Conservation (phyloP, 53 echinoderm and acorn worm species). For the Actinopyga echinites region DNA sequence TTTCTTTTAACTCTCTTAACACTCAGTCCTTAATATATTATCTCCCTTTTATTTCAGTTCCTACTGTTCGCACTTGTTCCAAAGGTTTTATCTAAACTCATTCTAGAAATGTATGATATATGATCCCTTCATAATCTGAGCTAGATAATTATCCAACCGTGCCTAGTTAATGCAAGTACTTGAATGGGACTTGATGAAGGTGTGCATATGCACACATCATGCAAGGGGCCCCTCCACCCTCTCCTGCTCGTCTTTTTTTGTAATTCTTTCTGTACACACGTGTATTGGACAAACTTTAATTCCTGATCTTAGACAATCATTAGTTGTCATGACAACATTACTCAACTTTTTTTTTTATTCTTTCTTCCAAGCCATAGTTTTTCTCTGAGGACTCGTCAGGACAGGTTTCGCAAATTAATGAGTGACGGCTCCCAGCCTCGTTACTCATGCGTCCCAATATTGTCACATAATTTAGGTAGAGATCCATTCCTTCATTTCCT, state of each 20-base stretch:
- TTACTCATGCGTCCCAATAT: constrained; percentile 44
- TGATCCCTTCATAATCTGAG: constrained; percentile 44
- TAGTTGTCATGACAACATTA: constrained; percentile 41
- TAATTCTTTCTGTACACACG: constrained; percentile 22
- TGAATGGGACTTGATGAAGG: constrained; percentile 29
- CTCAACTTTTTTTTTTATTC: constrained; percentile 8
- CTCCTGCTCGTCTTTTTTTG: constrained; percentile 8
- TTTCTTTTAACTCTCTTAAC: constrained; percentile 20
- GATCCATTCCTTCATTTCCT: constrained; percentile 37
- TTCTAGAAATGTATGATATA: constrained; percentile 43
- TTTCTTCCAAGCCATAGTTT: not conserved
- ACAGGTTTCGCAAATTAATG: constrained; percentile 39
- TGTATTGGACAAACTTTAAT: constrained; percentile 42
- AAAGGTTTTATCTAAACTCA: constrained; percentile 34
- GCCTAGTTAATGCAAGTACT: constrained; percentile 48
- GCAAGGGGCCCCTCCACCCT: constrained; percentile 3
- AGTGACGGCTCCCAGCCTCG: constrained; percentile 43
- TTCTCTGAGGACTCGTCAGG: constrained; percentile 42
- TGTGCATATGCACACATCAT: constrained; percentile 40
- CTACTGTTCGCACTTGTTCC: constrained; percentile 39
- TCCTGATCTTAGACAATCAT: constrained; percentile 43
- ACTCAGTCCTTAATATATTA: constrained; percentile 38
- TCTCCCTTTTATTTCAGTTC: constrained; percentile 8
- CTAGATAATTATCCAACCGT: constrained; percentile 45
- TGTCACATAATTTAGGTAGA: constrained; percentile 43